A percentile compares a stretch with the other conserved stretches of the same genome.
These are phyloP conservation scores for Cydia splendana DNA, from an alignment of 1,140 invertebrate species.

Conservation along the genomic window DNA sequence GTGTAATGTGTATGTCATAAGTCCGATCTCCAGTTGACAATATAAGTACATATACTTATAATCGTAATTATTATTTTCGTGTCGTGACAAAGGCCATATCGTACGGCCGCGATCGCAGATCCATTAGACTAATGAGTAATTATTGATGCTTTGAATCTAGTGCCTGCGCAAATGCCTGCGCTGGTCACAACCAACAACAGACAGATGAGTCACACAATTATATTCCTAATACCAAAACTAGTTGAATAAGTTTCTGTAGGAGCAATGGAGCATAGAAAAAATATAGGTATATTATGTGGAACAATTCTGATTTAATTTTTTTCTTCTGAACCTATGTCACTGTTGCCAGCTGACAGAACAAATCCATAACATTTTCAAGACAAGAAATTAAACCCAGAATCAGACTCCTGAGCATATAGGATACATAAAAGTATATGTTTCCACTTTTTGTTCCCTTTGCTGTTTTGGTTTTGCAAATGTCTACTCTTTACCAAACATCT, in stretches of 20 bases:
- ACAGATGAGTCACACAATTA: neutral
- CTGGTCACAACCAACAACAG: constrained; percentile 1
- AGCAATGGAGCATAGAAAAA: no score
- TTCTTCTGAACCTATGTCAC: no score
- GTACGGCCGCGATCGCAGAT: constrained; percentile 50
- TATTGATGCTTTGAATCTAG: constrained; percentile 51
- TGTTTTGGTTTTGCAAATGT: no score
- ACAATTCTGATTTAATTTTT: no score
- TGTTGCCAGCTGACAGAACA: no score
- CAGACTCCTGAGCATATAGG: no score
- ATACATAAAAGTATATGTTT: no score
- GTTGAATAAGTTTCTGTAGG: no score
- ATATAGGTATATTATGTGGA: no score
- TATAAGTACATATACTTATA: neutral
- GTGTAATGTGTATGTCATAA: neutral
- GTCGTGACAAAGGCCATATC: constrained; percentile 62
- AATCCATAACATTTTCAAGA: no score
- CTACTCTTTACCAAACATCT: no score
- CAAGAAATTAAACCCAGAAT: neutral
- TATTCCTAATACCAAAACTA: neutral
- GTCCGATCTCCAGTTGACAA: neutral
- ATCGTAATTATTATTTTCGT: constrained; percentile 37
- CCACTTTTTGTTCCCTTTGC: no score
- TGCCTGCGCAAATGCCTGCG: constrained; percentile 46
- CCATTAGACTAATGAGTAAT: constrained; percentile 71